These are phyloP conservation scores for Apotomis betuletana DNA, from an alignment of 2,888 invertebrate genomes.

Conservation along the genomic window DNA sequence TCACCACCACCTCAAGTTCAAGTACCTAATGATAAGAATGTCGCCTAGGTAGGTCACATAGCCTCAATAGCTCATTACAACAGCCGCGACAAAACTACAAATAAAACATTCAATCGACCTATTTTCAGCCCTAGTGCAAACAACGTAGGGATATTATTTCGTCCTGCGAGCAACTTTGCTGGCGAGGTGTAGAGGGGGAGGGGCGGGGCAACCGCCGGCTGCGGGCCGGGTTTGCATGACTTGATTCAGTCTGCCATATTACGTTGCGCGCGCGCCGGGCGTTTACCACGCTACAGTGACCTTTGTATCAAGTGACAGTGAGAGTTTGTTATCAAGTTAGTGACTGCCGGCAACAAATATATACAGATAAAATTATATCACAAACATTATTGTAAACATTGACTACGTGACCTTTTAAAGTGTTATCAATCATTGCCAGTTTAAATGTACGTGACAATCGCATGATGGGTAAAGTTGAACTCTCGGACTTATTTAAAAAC, in stretches of 20 bases:
- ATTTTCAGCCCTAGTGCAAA: background rate
- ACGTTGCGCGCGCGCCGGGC: slow-evolving; percentile 18
- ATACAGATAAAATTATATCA: background rate
- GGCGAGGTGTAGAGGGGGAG: slow-evolving; percentile 2
- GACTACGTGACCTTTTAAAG: background rate
- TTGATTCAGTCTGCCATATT: background rate
- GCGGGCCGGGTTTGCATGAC: background rate
- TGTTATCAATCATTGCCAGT: slow-evolving; percentile 8
- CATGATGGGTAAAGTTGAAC: slow-evolving; percentile 26
- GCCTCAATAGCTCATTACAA: no score
- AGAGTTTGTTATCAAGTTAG: background rate
- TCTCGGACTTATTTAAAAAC: slow-evolving; percentile 14
- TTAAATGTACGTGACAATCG: slow-evolving; percentile 5
- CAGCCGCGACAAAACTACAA: no score
- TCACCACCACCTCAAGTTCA: no score
- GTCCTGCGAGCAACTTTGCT: background rate
- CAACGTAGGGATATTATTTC: background rate
- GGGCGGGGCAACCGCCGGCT: background rate
- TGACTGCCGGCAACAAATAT: background rate
- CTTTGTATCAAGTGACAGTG: background rate
- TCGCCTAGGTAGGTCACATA: no score
- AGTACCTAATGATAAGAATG: no score
- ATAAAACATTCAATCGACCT: no score
- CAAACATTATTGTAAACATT: slow-evolving; percentile 2
- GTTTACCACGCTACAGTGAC: background rate